phyloP scores from a whole-genome alignment of 2,797 vertebrate species.

The Xenopus petersii region DNA sequence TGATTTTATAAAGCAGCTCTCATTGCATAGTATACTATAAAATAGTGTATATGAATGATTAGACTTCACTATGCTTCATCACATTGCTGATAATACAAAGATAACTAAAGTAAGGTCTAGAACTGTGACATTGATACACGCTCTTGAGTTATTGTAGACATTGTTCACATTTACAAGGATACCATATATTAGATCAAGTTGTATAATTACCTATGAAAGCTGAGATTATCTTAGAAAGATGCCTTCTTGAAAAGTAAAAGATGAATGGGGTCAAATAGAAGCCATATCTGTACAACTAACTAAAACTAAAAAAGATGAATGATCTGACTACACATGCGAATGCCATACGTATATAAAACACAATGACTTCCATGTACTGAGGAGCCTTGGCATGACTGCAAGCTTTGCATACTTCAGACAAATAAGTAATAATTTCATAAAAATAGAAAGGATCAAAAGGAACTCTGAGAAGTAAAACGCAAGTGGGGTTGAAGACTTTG shows the following conservation, averaged over 20 bases:
- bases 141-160: neutral
- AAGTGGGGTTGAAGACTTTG: too few species aligned
- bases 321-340: neutral
- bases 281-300: neutral
- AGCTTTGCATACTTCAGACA: neutral
- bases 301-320: neutral
- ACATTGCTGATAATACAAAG: too few species aligned
- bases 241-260: neutral
- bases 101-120: too few species aligned
- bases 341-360: neutral
- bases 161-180: constrained; percentile 5
- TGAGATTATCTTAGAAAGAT: neutral
- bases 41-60: too few species aligned
- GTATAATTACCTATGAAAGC: neutral
- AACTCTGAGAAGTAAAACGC: too few species aligned
- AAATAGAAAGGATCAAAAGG: too few species aligned
- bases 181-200: neutral
- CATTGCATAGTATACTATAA: too few species aligned
- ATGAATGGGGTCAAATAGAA: constrained; percentile 2
- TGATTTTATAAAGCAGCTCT: too few species aligned
- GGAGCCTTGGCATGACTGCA: neutral
- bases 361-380: neutral
- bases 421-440: too few species aligned
- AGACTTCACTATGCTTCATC: too few species aligned
- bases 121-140: too few species aligned